Conservation (phyloP, 2,113 vertebrate genomes). For the Sphyrna mokarran region DNA sequence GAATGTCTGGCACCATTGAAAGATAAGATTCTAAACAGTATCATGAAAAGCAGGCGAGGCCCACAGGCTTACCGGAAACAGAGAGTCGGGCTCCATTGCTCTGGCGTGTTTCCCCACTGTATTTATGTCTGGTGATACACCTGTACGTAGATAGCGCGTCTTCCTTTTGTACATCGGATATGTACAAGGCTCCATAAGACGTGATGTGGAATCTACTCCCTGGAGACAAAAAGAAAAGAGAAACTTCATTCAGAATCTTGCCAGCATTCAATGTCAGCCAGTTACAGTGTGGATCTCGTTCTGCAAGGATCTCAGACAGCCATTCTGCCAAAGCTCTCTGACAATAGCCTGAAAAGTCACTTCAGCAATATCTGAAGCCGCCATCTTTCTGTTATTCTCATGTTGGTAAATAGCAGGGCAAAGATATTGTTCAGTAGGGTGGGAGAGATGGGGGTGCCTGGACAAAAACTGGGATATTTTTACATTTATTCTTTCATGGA, state of each 20-base stretch:
- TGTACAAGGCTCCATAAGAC: constrained; percentile 89
- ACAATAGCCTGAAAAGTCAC: background rate
- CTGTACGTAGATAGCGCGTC: constrained; percentile 96
- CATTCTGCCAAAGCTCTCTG: background rate
- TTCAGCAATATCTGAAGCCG: background rate
- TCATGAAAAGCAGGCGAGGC: background rate
- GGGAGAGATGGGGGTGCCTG: background rate
- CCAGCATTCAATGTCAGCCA: background rate
- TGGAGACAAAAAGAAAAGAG: constrained; percentile 52
- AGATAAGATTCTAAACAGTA: background rate
- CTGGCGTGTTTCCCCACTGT: constrained; percentile 94
- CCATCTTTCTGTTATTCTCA: background rate
- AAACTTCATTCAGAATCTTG: constrained; percentile 4
- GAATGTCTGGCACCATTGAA: background rate
- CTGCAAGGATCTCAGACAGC: too few relatives aligned
- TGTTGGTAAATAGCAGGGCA: background rate
- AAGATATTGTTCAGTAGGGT: background rate
- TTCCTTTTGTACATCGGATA: constrained; percentile 98
- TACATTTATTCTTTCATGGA: too few relatives aligned
- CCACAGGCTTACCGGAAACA: constrained; percentile 74
- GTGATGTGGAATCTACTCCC: constrained; percentile 96
- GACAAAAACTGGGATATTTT: too few relatives aligned
- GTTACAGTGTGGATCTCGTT: too few relatives aligned
- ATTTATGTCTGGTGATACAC: constrained; percentile 98
- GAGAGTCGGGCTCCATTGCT: constrained; percentile 95